Percentiles rank a stretch among this genome's conserved stretches.
These are phyloP conservation scores for Aurelia coerulea DNA, from an alignment of 30 jellyfish, hydroid and myxozoan genomes.

Conservation along the genomic window DNA sequence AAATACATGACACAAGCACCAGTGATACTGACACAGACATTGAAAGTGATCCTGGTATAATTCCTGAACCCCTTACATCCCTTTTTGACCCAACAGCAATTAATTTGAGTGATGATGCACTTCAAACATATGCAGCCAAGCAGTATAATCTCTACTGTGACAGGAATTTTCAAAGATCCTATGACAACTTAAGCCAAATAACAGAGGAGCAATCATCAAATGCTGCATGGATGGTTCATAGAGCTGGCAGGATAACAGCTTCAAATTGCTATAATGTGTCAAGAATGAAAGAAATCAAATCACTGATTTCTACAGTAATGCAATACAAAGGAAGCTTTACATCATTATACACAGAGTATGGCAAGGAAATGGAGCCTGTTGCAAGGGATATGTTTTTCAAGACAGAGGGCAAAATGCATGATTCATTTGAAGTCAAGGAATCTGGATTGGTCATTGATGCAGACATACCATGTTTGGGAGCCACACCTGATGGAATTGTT, in stretches of 20 bases:
- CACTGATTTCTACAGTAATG: too few relatives aligned
- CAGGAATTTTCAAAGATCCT: not conserved
- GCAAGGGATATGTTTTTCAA: too few relatives aligned
- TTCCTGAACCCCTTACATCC: not conserved
- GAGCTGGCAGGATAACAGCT: conserved; percentile 1
- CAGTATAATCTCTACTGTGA: conserved; percentile 1
- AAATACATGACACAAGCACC: not conserved
- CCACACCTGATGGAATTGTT: too few relatives aligned
- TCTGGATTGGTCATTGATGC: too few relatives aligned
- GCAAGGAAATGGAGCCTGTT: too few relatives aligned
- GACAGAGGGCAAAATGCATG: too few relatives aligned
- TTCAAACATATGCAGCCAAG: not conserved
- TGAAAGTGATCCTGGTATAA: not conserved
- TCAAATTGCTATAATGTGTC: not conserved
- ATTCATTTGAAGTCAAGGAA: too few relatives aligned
- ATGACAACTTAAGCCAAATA: not conserved
- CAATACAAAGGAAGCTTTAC: too few relatives aligned
- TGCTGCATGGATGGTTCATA: not conserved
- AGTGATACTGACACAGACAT: conserved; percentile 20
- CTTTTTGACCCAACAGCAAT: conserved; percentile 3
- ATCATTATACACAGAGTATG: too few relatives aligned
- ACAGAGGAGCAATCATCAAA: too few relatives aligned
- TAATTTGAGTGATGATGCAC: not conserved
- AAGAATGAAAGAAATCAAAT: not conserved
- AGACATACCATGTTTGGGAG: too few relatives aligned